A percentile compares a stretch with the other conserved stretches of the same genome.
These are phyloP conservation scores for Pseudachorutes palmiensis DNA, from an alignment of 1,140 invertebrate genomes.

Conservation along the genomic window DNA sequence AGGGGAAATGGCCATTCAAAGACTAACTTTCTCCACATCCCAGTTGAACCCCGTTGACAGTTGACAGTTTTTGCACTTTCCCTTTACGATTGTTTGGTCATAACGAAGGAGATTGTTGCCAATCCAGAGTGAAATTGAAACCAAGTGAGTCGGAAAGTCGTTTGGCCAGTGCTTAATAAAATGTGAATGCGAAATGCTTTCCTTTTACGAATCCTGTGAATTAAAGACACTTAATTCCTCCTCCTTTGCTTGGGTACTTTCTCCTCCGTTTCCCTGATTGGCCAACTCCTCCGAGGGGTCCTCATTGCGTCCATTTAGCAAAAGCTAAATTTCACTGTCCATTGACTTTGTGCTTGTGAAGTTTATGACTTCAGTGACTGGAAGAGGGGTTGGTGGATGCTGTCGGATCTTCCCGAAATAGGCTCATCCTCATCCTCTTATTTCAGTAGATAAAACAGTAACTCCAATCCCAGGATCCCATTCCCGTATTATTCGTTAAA, in stretches of 20 bases:
- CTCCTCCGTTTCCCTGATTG: neutral
- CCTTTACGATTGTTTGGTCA: no score
- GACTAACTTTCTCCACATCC: no score
- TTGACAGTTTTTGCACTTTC: no score
- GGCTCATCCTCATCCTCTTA: no score
- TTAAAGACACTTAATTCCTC: neutral
- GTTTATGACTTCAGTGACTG: neutral
- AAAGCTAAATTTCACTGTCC: neutral
- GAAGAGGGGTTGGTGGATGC: neutral
- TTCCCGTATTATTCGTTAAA: no score
- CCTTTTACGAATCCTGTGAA: neutral
- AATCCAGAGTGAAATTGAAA: no score
- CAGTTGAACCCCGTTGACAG: no score
- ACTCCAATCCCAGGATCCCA: no score
- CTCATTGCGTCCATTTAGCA: neutral
- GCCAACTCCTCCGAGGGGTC: neutral
- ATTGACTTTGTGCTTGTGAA: neutral
- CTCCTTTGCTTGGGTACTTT: neutral
- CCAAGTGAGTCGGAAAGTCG: neutral
- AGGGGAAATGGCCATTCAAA: no score
- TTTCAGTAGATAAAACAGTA: no score
- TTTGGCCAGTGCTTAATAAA: neutral
- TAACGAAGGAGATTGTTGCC: no score
- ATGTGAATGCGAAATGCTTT: neutral
- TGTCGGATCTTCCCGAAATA: neutral